Percentiles rank a stretch among this genome's conserved stretches.
Evolutionary conservation across 2,888 invertebrate genomes (phyloP).

Genomic region (Apamea monoglypha): DNA sequence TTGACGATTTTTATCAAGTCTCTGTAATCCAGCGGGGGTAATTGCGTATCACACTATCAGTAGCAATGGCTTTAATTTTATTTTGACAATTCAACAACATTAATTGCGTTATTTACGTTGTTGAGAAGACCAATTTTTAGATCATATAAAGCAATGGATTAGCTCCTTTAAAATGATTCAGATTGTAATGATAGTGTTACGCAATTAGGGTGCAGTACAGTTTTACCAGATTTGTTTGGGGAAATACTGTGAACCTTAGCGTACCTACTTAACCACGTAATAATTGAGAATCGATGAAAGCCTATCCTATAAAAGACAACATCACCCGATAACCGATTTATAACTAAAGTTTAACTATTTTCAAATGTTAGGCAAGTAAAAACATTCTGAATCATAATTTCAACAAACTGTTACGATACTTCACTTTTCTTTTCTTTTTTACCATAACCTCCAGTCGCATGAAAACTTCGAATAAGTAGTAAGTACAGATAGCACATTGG

Average conservation of each 20-base stretch:
- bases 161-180: background rate
- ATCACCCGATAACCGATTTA: background rate
- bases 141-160: no score
- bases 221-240: background rate
- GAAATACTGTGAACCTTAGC: background rate
- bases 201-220: no score
- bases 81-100: background rate
- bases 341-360: background rate
- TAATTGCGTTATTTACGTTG: background rate
- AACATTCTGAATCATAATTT: background rate
- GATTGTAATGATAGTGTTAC: no score
- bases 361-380: no score
- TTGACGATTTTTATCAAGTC: conserved; percentile 17
- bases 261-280: no score
- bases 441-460: conserved; percentile 2
- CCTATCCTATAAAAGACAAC: background rate
- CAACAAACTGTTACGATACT: background rate
- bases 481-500: conserved; percentile 13
- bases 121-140: background rate
- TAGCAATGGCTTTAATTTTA: background rate
- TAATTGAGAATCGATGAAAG: background rate
- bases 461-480: conserved; percentile 17
- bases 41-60: background rate
- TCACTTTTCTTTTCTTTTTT: background rate
- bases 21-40: background rate